Base-by-base conservation (phyloP, 2,888 invertebrate genomes). In the Callyntrura guangdongensis region DNA sequence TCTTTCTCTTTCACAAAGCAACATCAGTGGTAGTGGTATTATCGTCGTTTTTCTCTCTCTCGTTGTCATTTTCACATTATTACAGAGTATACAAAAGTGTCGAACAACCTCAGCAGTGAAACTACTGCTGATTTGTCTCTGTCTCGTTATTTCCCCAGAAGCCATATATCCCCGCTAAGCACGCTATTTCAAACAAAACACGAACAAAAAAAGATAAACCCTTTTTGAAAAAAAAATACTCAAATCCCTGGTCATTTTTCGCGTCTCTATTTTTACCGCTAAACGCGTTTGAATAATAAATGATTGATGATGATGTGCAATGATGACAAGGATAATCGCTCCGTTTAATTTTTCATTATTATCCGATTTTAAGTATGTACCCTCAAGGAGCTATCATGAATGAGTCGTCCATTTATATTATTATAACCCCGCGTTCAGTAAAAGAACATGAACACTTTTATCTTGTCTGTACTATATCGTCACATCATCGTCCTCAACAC, bases 291-390 rank as follows among this genome's bases (percentile, higher is more conserved):
- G 45, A 36, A 36, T 36, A 36, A 36, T 36, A 36, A 22, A 17
- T 79, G 79, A 79, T 79, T 77, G 74, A 77, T 79, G 79, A 79
- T 79, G 79, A 79, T 79, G 53, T 27, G 56, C 25, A 53, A 79
- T 56, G 79, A 79, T 79, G 79, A 79, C 79, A 79, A 79, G 79
- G 79, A 79, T 79, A 79, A 79, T 79, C 56, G 74, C 74, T 79
- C 79, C 53, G 56, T 25, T 79, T 56, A 56, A 53, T 79, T 79
- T 56, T 79, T 53, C 69, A 72, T 56, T 56, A 79, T 56, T 53
- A 79, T 56, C 79, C 79, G 79, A 79, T 53, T 79, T 79, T 53
- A 53, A 74, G 47, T 14, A 79, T 20, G 11, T 14, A 6, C 36
- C 67, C 49, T 74, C 11, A 47, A 49, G 74, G 47, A 17, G 20